Percentiles rank a stretch among this genome's conserved stretches.
Evolutionary conservation across 1,140 invertebrate genomes (phyloP).

Genomic region (Dryas iulia): DNA sequence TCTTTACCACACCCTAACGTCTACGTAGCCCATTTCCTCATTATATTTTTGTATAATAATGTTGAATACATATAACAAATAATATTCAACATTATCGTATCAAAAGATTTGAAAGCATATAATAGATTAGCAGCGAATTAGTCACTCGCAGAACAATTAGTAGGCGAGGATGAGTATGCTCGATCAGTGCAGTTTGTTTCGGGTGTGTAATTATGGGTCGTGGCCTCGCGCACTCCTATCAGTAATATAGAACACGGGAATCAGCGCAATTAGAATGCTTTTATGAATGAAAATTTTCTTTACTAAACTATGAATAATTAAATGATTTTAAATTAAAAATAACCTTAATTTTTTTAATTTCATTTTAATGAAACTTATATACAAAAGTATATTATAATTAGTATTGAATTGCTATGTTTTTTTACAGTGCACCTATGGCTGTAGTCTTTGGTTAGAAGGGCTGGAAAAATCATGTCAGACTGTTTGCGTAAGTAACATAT

Average conservation of each 20-base stretch:
- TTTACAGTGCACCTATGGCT: conserved; percentile 86
- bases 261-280: conserved; percentile 18
- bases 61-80: too few species aligned
- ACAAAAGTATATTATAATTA: too few species aligned
- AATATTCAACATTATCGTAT: too few species aligned
- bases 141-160: conserved; percentile 20
- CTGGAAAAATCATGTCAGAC: conserved; percentile 84
- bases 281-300: not conserved
- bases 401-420: too few species aligned
- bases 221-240: conserved; percentile 50
- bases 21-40: not conserved
- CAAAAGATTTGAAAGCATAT: not conserved
- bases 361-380: too few species aligned
- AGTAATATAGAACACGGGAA: conserved; percentile 46
- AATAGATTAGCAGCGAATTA: not conserved
- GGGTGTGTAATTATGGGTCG: conserved; percentile 63
- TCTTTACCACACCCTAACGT: conserved; percentile 11
- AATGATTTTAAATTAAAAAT: not conserved
- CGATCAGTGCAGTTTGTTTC: conserved; percentile 64
- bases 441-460: conserved; percentile 84
- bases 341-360: not conserved
- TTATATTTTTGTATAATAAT: not conserved
- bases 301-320: not conserved
- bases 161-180: conserved; percentile 23
- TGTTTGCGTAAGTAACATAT: conserved; percentile 84